Evolutionary conservation across 2,888 invertebrate genomes (phyloP).

Genomic region (Campoplex nolae): DNA sequence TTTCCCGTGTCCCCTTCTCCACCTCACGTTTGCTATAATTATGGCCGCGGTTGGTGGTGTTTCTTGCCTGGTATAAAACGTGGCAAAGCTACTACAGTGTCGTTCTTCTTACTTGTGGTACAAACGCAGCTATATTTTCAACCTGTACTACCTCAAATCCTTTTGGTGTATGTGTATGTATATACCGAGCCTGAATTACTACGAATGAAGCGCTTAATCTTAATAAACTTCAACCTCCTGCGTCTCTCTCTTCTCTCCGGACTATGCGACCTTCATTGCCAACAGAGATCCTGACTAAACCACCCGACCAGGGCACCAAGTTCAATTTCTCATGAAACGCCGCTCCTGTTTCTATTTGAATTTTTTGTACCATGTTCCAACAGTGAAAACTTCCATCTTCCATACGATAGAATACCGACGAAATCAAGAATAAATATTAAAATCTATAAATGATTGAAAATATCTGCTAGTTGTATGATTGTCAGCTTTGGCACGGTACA

Average conservation of each 20-base stretch:
- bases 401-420: neutral
- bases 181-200: slow-evolving; percentile 75
- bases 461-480: too few species aligned
- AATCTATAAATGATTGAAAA: neutral
- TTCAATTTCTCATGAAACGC: slow-evolving; percentile 24
- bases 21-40: slow-evolving; percentile 66
- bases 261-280: slow-evolving; percentile 42
- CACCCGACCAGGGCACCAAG: slow-evolving; percentile 16
- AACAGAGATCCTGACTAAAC: slow-evolving; percentile 32
- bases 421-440: neutral
- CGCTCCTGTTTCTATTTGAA: neutral
- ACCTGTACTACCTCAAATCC: slow-evolving; percentile 36
- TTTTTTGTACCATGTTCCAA: neutral
- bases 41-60: slow-evolving; percentile 64
- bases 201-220: slow-evolving; percentile 83
- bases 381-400: neutral
- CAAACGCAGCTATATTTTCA: slow-evolving; percentile 12
- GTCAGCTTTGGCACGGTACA: neutral
- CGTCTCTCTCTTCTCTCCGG: slow-evolving; percentile 28
- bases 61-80: slow-evolving; percentile 53
- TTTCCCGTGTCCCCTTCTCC: slow-evolving; percentile 25
- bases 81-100: slow-evolving; percentile 58
- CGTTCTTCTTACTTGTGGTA: slow-evolving; percentile 60
- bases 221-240: slow-evolving; percentile 82
- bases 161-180: slow-evolving; percentile 41